Conservation (phyloP, 2,888 invertebrate species). For the Trichopria drosophilae region DNA sequence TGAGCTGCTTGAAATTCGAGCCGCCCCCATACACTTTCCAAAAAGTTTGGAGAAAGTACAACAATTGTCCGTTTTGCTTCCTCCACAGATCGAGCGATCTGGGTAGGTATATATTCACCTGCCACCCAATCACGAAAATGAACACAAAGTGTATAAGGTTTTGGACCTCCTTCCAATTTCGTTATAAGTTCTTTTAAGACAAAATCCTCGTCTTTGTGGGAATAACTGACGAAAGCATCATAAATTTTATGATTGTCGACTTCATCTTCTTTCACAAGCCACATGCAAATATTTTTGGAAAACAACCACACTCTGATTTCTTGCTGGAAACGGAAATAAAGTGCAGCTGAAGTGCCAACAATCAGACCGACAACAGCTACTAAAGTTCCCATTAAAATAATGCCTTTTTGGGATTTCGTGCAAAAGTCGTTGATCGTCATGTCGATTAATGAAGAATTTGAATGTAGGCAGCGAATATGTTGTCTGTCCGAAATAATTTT, state of each 20-base stretch:
- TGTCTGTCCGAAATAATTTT: no score
- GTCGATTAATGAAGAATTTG: no score
- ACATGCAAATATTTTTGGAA: slow-evolving; percentile 64
- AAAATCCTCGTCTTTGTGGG: slow-evolving; percentile 74
- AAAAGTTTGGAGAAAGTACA: slow-evolving; percentile 71
- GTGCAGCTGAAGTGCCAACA: slow-evolving; percentile 57
- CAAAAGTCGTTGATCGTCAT: no score
- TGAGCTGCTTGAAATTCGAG: slow-evolving; percentile 76
- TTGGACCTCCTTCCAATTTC: slow-evolving; percentile 66
- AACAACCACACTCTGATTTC: slow-evolving; percentile 72
- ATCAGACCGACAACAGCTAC: slow-evolving; percentile 59
- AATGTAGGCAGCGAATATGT: no score
- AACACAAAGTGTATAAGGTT: slow-evolving; percentile 71
- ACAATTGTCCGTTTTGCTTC: slow-evolving; percentile 72
- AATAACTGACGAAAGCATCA: slow-evolving; percentile 81
- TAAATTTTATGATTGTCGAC: slow-evolving; percentile 69
- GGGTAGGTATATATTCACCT: slow-evolving; percentile 72
- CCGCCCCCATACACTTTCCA: slow-evolving; percentile 75
- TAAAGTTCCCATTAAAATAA: no score
- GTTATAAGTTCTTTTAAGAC: slow-evolving; percentile 68
- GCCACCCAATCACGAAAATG: slow-evolving; percentile 75
- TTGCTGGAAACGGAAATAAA: slow-evolving; percentile 62
- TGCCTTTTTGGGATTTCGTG: no score
- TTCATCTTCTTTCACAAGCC: slow-evolving; percentile 71
- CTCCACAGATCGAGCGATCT: slow-evolving; percentile 71